Percentiles rank a stretch among this genome's conserved stretches.
Evolutionary conservation across 2,888 invertebrate genomes (phyloP).

Genomic region (Lissonota sp.): DNA sequence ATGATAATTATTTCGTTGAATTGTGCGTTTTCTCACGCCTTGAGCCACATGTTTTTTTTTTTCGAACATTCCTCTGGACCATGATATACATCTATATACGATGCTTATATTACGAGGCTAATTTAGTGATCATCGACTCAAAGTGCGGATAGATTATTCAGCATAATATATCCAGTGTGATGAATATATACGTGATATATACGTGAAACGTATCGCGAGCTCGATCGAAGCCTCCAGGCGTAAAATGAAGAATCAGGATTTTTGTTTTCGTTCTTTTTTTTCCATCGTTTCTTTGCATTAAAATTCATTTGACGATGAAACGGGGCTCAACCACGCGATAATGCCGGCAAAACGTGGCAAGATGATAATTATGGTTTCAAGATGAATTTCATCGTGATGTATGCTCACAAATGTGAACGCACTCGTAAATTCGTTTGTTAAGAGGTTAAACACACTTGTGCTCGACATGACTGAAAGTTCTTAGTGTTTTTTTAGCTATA

Average conservation of each 20-base stretch:
- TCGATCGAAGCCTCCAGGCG: constrained; percentile 36
- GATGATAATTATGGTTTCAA: constrained; percentile 48
- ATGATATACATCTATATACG: neutral
- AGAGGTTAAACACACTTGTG: too few species aligned
- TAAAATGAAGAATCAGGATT: neutral
- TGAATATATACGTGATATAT: neutral
- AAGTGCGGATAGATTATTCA: constrained; percentile 46
- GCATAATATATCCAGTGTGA: constrained; percentile 40
- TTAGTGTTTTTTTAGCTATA: neutral
- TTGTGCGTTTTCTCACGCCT: constrained; percentile 6
- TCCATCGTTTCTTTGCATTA: constrained; percentile 71
- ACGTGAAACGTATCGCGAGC: constrained; percentile 39
- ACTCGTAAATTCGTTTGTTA: too few species aligned
- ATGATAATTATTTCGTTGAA: constrained; percentile 3
- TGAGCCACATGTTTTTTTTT: neutral
- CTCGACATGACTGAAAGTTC: too few species aligned
- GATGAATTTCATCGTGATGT: constrained; percentile 17
- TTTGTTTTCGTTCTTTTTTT: neutral
- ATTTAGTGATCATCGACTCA: constrained; percentile 46
- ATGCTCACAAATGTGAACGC: too few species aligned
- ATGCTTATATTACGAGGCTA: constrained; percentile 30
- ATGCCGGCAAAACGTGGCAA: constrained; percentile 36
- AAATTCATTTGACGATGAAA: constrained; percentile 81
- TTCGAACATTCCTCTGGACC: neutral
- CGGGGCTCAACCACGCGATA: constrained; percentile 65